Percentiles rank a stretch among this genome's conserved stretches.
Conservation (phyloP, 2,888 invertebrate species). For the Syrista parreyssii region DNA sequence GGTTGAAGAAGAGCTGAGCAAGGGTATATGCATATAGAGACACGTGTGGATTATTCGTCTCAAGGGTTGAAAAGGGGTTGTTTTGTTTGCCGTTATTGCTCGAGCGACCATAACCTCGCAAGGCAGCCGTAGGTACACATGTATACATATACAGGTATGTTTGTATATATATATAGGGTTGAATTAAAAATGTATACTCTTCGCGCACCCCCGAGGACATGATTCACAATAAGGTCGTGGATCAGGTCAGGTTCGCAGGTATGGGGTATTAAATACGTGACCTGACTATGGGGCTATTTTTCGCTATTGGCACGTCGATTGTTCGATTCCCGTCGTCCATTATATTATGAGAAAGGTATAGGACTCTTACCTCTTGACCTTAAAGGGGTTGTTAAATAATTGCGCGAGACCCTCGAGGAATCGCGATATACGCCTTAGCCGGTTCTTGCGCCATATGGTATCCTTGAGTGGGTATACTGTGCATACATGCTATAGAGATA, state of each 20-base stretch:
- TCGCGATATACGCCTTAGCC: not conserved
- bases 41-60: not conserved
- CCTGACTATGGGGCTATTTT: conserved; percentile 23
- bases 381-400: not conserved
- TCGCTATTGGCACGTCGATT: not conserved
- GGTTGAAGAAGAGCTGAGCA: not conserved
- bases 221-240: not conserved
- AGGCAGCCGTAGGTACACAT: not conserved
- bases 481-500: not conserved
- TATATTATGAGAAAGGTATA: not conserved
- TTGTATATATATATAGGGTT: not conserved
- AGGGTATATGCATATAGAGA: not conserved
- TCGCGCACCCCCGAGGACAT: not conserved
- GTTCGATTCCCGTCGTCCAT: not conserved
- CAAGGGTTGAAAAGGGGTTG: not conserved
- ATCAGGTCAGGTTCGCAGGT: not conserved
- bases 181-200: not conserved
- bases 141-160: not conserved
- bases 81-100: not conserved
- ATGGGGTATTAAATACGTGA: conserved; percentile 50
- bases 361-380: not conserved
- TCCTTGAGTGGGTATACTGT: not conserved
- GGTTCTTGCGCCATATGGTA: not conserved
- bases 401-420: not conserved
- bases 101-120: not conserved